A percentile compares a stretch with the other conserved stretches of the same genome.
Evolutionary conservation across 1,140 invertebrate genomes (phyloP).

Genomic region (Drosophila sp.): DNA sequence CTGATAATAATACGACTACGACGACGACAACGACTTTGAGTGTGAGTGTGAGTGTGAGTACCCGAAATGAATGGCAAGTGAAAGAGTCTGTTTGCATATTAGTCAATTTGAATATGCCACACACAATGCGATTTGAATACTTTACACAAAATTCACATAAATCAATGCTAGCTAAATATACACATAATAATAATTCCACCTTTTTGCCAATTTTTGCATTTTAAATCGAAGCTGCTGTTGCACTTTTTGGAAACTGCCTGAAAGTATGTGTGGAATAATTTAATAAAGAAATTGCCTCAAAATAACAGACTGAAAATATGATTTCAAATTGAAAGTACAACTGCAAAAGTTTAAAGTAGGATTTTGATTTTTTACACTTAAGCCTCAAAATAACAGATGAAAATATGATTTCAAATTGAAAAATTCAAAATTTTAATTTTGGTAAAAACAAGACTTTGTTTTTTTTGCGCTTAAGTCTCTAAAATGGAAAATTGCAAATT

Average conservation of each 20-base stretch:
- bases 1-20: conserved; percentile 53
- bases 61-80: conserved; percentile 65
- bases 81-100: conserved; percentile 75
- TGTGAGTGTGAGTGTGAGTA: conserved; percentile 7
- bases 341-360: too few species aligned
- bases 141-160: conserved; percentile 58
- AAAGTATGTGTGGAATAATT: conserved; percentile 52
- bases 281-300: background rate
- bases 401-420: too few species aligned
- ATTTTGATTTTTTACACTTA: too few species aligned
- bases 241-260: conserved; percentile 41
- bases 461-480: too few species aligned
- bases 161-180: conserved; percentile 51
- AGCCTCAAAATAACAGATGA: too few species aligned
- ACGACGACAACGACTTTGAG: background rate
- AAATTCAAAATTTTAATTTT: too few species aligned
- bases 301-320: background rate
- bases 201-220: conserved; percentile 10
- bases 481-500: too few species aligned
- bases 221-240: conserved; percentile 12
- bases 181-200: conserved; percentile 37
- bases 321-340: too few species aligned
- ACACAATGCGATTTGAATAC: conserved; percentile 45
- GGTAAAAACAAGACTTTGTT: too few species aligned
- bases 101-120: conserved; percentile 76